Evolutionary conservation across 2,113 vertebrate species (phyloP).

Genomic region (Platysternon megacephalum): DNA sequence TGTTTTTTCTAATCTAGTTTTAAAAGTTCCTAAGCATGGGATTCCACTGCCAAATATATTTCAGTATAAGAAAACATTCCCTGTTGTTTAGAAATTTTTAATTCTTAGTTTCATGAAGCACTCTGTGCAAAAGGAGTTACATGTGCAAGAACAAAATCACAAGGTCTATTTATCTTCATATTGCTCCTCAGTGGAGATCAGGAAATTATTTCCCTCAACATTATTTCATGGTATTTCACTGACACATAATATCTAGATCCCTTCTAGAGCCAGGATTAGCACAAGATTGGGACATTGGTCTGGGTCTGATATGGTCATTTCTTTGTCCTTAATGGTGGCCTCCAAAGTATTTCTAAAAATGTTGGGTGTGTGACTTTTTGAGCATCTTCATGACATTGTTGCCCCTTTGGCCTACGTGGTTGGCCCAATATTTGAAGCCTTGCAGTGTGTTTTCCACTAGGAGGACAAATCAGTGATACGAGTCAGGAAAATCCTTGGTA

Average conservation of each 20-base stretch:
- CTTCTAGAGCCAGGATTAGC: neutral
- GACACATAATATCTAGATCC: accelerated
- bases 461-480: neutral
- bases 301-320: neutral
- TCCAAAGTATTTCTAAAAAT: neutral
- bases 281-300: neutral
- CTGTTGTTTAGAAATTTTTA: neutral
- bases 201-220: neutral
- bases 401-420: neutral
- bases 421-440: neutral
- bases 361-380: neutral
- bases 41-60: neutral
- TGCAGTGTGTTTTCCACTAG: neutral
- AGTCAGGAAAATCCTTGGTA: neutral
- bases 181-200: neutral
- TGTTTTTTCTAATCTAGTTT: neutral
- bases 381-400: neutral
- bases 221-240: neutral
- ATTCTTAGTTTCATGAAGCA: neutral
- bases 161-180: neutral
- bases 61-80: neutral
- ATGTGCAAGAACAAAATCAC: neutral
- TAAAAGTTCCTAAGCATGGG: neutral
- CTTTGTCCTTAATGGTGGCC: neutral
- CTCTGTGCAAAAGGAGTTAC: neutral